Evolutionary conservation across 2,888 invertebrate genomes (phyloP).

Genomic region (Acleris emargana): DNA sequence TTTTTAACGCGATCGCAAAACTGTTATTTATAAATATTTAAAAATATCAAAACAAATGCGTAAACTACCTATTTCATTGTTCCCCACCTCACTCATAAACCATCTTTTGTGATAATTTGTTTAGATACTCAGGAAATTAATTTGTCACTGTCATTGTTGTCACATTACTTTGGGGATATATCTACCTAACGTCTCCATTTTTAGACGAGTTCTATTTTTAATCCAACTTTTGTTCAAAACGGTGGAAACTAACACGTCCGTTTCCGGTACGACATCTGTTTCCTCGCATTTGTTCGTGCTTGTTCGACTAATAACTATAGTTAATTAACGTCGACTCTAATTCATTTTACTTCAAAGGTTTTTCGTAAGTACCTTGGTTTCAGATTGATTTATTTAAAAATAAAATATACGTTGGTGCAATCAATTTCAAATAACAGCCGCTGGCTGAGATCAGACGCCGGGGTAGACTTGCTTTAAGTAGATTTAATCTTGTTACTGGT

Average conservation of each 20-base stretch:
- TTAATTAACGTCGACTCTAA: conserved; percentile 13
- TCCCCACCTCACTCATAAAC: no score
- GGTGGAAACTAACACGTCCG: conserved; percentile 19
- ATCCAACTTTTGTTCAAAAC: conserved; percentile 10
- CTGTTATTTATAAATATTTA: no score
- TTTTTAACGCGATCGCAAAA: no score
- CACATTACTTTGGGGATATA: not conserved
- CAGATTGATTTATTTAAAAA: not conserved
- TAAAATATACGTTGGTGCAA: not conserved
- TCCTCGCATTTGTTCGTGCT: conserved; percentile 17
- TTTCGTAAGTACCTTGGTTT: not conserved
- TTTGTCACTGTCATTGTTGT: no score
- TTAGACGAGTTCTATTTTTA: not conserved
- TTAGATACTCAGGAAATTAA: no score
- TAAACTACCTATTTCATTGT: no score
- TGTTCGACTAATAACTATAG: conserved; percentile 4
- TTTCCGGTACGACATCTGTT: conserved; percentile 16
- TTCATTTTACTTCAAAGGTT: conserved; percentile 16
- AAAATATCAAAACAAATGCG: no score
- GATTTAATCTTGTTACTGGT: no score
- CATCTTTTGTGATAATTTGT: no score
- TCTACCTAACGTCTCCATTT: not conserved
- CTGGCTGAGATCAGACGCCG: no score
- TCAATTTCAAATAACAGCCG: no score
- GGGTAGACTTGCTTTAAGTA: no score